Evolutionary conservation across 35 echinoderm and acorn worm genomes (phyloP).

Genomic region (Lytechinus pictus): DNA sequence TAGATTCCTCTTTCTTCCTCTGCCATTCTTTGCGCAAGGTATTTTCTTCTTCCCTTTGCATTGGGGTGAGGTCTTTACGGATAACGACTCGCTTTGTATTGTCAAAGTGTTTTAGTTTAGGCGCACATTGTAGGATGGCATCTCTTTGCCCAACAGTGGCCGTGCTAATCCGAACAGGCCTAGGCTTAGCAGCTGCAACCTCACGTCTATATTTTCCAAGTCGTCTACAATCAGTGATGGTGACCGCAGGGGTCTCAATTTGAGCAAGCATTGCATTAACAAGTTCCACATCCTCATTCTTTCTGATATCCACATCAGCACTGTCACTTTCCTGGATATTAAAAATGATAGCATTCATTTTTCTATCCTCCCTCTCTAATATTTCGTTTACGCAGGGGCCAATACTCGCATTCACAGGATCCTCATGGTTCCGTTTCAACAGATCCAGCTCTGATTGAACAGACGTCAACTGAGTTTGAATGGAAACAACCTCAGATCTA

Average conservation of each 20-base stretch:
- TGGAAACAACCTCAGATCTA: neutral
- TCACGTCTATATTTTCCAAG: neutral
- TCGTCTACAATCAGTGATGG: neutral
- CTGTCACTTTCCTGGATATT: constrained; percentile 30
- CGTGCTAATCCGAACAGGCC: neutral
- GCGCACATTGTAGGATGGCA: neutral
- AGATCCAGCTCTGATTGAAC: neutral
- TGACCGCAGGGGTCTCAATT: neutral
- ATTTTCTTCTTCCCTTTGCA: constrained; percentile 21
- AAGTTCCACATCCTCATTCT: neutral
- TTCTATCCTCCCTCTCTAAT: neutral
- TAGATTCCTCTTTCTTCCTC: neutral
- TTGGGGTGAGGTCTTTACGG: neutral
- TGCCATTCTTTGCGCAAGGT: neutral
- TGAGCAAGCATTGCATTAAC: neutral
- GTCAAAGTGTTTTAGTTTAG: neutral
- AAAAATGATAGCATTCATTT: neutral
- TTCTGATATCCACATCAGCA: neutral
- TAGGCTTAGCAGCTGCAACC: neutral
- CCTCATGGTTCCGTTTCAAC: neutral
- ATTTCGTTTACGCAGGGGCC: neutral
- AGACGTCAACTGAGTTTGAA: neutral
- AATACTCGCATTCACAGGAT: neutral
- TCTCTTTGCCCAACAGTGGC: neutral
- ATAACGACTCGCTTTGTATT: constrained; percentile 1